A percentile compares a stretch with the other conserved stretches of the same genome.
phyloP scores from a whole-genome alignment of 2,888 invertebrate species.

The Nephrotoma flavescens region DNA sequence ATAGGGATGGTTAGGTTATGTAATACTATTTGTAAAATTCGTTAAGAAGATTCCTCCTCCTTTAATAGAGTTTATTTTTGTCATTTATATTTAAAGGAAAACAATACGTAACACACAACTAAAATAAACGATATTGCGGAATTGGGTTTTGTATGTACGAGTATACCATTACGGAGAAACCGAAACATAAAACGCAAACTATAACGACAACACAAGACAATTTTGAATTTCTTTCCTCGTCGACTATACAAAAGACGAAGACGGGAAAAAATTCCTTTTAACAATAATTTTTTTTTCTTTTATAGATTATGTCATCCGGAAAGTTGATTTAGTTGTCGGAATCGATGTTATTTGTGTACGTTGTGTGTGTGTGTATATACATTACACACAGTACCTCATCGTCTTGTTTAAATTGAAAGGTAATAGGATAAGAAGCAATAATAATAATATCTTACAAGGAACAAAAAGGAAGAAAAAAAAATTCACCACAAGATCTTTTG shows the following conservation, averaged over 20 bases:
- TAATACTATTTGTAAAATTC: neutral
- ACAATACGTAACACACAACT: neutral
- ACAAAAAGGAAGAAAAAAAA: neutral
- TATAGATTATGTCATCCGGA: slow-evolving; percentile 3
- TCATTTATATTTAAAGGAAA: neutral
- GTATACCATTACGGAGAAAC: neutral
- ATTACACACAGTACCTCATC: neutral
- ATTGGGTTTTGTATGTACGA: neutral
- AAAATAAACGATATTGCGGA: neutral
- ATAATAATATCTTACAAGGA: neutral
- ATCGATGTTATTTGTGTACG: neutral
- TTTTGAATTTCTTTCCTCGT: neutral
- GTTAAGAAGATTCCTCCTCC: neutral
- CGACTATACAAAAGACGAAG: neutral
- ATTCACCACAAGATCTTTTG: slow-evolving; percentile 1
- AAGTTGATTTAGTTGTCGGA: slow-evolving; percentile 3
- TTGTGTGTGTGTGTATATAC: neutral
- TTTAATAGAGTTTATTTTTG: neutral
- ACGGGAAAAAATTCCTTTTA: neutral
- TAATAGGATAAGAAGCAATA: neutral
- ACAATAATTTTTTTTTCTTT: neutral
- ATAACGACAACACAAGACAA: neutral
- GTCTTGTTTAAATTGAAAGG: slow-evolving; percentile 2
- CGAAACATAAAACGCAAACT: neutral
- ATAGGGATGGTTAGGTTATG: neutral